A percentile compares a stretch with the other conserved stretches of the same genome.
These are phyloP conservation scores for Heterochromis multidens DNA, from an alignment of 2,113 vertebrate species.

Conservation along the genomic window DNA sequence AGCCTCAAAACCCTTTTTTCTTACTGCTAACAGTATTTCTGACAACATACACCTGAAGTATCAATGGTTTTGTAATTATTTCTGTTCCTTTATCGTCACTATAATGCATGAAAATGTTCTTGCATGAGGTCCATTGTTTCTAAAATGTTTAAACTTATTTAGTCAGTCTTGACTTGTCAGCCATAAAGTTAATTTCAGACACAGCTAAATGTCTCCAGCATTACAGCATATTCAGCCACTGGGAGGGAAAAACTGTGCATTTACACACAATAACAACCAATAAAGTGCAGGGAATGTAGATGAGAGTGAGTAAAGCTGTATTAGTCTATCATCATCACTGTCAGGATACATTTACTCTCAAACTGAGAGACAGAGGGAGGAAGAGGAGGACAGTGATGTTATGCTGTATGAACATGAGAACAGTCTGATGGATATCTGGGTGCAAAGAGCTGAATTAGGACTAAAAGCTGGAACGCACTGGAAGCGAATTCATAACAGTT, in stretches of 20 bases:
- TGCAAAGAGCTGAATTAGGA: slow-evolving; percentile 44
- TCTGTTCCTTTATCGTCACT: neutral
- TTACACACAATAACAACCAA: neutral
- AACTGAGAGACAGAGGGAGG: neutral
- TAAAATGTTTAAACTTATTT: neutral
- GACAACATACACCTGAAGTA: neutral
- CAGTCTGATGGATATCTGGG: slow-evolving; percentile 20
- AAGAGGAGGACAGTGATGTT: neutral
- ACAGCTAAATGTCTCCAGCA: neutral
- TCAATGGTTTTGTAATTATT: neutral
- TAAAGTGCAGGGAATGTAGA: slow-evolving; percentile 43
- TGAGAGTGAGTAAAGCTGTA: neutral
- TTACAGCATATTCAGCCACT: neutral
- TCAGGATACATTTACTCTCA: neutral
- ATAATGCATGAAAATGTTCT: neutral
- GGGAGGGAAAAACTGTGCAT: neutral
- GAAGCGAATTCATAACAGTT: neutral
- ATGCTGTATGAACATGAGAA: slow-evolving; percentile 31
- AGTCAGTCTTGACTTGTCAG: neutral
- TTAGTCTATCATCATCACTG: neutral
- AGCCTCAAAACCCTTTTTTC: neutral
- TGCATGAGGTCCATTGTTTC: neutral
- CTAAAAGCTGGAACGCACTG: slow-evolving; percentile 52
- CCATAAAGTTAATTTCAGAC: slow-evolving; percentile 23
- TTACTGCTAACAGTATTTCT: neutral